phyloP scores from a whole-genome alignment of 2,888 invertebrate genomes.

The Sesamia inferens region DNA sequence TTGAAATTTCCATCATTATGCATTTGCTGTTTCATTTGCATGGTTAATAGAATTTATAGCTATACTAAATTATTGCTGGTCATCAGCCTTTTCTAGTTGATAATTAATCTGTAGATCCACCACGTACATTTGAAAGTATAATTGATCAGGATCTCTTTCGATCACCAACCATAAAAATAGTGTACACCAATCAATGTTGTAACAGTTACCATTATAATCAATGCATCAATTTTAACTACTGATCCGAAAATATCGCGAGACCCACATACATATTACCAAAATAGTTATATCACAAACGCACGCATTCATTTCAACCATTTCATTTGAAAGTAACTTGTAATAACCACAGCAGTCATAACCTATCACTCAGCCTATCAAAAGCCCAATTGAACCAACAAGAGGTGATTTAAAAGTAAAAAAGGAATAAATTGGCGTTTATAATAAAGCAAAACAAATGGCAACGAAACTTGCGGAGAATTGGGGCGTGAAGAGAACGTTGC shows the following conservation, averaged over 20 bases:
- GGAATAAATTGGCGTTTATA: slow-evolving; percentile 51
- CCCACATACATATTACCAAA: slow-evolving; percentile 34
- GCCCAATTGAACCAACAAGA: slow-evolving; percentile 61
- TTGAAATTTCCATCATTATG: slow-evolving; percentile 40
- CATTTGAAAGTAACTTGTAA: slow-evolving; percentile 62
- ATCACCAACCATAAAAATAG: slow-evolving; percentile 36
- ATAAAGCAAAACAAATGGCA: slow-evolving; percentile 77
- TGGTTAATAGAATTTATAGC: slow-evolving; percentile 4
- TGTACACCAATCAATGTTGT: slow-evolving; percentile 22
- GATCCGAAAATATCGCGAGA: slow-evolving; percentile 47
- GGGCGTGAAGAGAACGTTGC: slow-evolving; percentile 84
- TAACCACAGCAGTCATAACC: slow-evolving; percentile 52
- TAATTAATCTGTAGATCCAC: neutral
- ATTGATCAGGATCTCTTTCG: slow-evolving; percentile 25
- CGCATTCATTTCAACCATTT: slow-evolving; percentile 48
- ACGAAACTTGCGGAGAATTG: slow-evolving; percentile 78
- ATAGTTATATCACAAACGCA: slow-evolving; percentile 62
- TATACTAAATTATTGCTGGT: neutral
- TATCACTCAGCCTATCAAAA: slow-evolving; percentile 57
- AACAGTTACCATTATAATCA: slow-evolving; percentile 47
- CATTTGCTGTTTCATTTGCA: slow-evolving; percentile 10
- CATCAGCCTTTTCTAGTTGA: neutral
- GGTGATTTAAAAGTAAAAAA: slow-evolving; percentile 57
- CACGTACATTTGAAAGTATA: slow-evolving; percentile 3
- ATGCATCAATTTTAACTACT: slow-evolving; percentile 50